phyloP scores from a whole-genome alignment of 1,140 invertebrate species.

The Druon quercuslanigerum region DNA sequence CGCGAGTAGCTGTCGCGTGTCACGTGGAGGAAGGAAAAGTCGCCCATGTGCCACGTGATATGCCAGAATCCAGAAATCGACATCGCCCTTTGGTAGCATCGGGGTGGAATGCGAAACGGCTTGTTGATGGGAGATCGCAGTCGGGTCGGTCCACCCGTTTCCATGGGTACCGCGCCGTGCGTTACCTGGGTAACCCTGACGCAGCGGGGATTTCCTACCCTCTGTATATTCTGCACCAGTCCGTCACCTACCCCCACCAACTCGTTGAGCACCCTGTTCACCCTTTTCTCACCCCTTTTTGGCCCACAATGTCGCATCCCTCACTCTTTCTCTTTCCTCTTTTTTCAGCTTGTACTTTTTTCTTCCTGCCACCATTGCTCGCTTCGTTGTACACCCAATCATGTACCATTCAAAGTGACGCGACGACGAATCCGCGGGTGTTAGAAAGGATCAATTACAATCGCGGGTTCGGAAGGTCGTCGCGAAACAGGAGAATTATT shows the following conservation, averaged over 20 bases:
- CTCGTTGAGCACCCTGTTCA: conserved; percentile 22
- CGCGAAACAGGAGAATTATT: conserved; percentile 17
- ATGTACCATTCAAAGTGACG: conserved; percentile 63
- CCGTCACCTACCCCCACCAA: conserved; percentile 1
- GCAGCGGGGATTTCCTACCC: conserved; percentile 38
- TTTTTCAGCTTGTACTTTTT: conserved; percentile 11
- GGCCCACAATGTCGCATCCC: conserved; percentile 22
- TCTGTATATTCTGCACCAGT: conserved; percentile 29
- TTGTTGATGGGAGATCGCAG: conserved; percentile 63
- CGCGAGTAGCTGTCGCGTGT: background rate
- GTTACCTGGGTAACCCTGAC: conserved; percentile 65
- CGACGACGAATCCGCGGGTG: conserved; percentile 45
- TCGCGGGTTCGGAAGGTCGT: conserved; percentile 34
- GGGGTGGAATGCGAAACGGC: conserved; percentile 58
- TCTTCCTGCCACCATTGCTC: conserved; percentile 33
- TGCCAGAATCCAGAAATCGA: conserved; percentile 10
- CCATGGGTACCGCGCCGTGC: conserved; percentile 63
- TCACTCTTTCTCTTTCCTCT: conserved; percentile 1
- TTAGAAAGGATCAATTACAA: conserved; percentile 58
- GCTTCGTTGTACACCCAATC: conserved; percentile 62
- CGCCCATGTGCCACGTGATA: conserved; percentile 54
- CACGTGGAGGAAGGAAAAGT: conserved; percentile 38
- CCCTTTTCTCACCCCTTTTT: background rate
- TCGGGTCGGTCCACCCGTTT: conserved; percentile 47
- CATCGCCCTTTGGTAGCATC: conserved; percentile 37